Percentiles rank a stretch among this genome's conserved stretches.
Conservation (phyloP, 1,140 invertebrate genomes). For the Pantala flavescens region DNA sequence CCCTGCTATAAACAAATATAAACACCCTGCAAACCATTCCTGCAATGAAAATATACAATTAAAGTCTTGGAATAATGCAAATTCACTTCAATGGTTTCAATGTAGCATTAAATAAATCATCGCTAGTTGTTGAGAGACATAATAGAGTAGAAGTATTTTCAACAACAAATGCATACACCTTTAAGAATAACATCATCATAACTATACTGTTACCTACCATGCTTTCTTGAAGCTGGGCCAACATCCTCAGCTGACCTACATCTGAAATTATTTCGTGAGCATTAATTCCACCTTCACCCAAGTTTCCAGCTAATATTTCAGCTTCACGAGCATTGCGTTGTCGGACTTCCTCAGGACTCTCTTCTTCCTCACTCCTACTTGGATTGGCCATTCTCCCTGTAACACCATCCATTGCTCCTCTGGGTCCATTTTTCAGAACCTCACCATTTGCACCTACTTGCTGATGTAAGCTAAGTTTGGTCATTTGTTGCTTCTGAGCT, state of each 20-base stretch:
- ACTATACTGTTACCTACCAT: slow-evolving; percentile 48
- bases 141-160: no score
- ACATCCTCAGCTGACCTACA: slow-evolving; percentile 60
- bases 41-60: slow-evolving; percentile 23
- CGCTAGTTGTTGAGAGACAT: no score
- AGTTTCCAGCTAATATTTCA: slow-evolving; percentile 78
- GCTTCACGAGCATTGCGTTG: slow-evolving; percentile 78
- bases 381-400: slow-evolving; percentile 33
- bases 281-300: slow-evolving; percentile 74
- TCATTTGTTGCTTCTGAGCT: slow-evolving; percentile 30
- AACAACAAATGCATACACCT: no score
- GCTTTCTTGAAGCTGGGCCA: slow-evolving; percentile 85
- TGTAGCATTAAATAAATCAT: no score
- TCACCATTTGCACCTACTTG: slow-evolving; percentile 27
- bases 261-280: slow-evolving; percentile 74
- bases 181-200: no score
- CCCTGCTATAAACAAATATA: slow-evolving; percentile 42
- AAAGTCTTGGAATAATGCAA: no score
- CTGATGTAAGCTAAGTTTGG: slow-evolving; percentile 23
- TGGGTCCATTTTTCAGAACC: not conserved
- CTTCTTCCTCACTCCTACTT: slow-evolving; percentile 47
- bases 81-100: no score
- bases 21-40: slow-evolving; percentile 57
- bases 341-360: slow-evolving; percentile 64
- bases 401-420: slow-evolving; percentile 26